Evolutionary conservation across 1,140 invertebrate species (phyloP).

Genomic region (Papilio dardanus): DNA sequence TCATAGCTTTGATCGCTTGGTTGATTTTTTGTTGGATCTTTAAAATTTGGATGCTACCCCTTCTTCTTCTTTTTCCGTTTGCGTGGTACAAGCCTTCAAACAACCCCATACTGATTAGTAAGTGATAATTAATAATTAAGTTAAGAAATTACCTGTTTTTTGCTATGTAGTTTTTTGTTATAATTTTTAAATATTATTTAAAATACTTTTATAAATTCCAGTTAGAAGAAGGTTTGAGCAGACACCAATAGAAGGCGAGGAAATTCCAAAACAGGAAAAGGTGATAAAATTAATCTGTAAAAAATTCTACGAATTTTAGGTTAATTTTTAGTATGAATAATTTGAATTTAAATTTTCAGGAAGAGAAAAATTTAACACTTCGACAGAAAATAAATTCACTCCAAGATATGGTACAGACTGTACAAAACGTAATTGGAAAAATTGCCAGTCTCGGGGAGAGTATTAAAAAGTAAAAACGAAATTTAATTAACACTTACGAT

Average conservation of each 20-base stretch:
- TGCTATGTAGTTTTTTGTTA: too few species aligned
- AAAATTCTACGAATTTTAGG: neutral
- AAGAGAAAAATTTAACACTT: slow-evolving; percentile 61
- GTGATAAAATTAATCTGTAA: slow-evolving; percentile 42
- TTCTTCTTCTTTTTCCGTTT: slow-evolving; percentile 70
- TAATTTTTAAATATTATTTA: neutral
- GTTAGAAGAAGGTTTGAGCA: slow-evolving; percentile 30
- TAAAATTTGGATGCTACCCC: slow-evolving; percentile 71
- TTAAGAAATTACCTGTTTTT: too few species aligned
- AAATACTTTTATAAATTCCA: neutral
- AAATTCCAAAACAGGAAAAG: slow-evolving; percentile 53
- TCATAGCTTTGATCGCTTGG: slow-evolving; percentile 60
- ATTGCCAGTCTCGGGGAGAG: slow-evolving; percentile 94
- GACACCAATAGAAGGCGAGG: slow-evolving; percentile 39
- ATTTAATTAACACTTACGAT: slow-evolving; percentile 37
- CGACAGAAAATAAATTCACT: slow-evolving; percentile 79
- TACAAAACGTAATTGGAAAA: slow-evolving; percentile 96
- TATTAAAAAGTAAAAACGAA: slow-evolving; percentile 90
- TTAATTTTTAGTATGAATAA: slow-evolving; percentile 9
- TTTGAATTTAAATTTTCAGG: slow-evolving; percentile 52
- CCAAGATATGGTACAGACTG: slow-evolving; percentile 95
- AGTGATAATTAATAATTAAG: too few species aligned
- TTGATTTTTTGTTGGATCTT: slow-evolving; percentile 64
- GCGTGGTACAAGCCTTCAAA: slow-evolving; percentile 59
- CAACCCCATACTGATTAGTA: slow-evolving; percentile 49